These are phyloP conservation scores for Mellilla xanthometata DNA, from an alignment of 2,888 invertebrate genomes.

Conservation along the genomic window DNA sequence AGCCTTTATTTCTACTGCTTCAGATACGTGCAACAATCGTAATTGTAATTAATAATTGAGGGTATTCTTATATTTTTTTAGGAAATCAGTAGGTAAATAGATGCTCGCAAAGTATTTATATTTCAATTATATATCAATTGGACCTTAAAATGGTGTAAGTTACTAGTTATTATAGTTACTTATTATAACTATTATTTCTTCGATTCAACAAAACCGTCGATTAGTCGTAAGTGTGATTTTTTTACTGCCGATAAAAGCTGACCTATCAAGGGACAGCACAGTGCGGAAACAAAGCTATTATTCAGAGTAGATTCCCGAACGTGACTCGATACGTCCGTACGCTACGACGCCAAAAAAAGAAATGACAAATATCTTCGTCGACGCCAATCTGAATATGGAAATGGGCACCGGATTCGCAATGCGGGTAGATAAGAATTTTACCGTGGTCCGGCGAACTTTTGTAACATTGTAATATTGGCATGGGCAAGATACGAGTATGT, in stretches of 20 bases:
- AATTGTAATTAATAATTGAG: too few relatives aligned
- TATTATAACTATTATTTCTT: too few relatives aligned
- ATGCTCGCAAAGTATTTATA: too few relatives aligned
- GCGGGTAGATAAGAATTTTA: conserved; percentile 75
- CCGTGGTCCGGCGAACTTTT: conserved; percentile 50
- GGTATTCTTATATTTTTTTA: too few relatives aligned
- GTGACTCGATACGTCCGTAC: conserved; percentile 47
- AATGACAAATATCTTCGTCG: conserved; percentile 39
- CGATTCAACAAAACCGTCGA: not conserved
- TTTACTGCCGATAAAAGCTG: conserved; percentile 21
- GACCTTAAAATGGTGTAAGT: too few relatives aligned
- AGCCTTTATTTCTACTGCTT: too few relatives aligned
- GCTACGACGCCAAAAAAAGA: conserved; percentile 38
- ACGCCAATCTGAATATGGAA: conserved; percentile 73
- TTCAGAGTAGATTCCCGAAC: conserved; percentile 37
- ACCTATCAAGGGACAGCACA: conserved; percentile 33
- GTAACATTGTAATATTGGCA: conserved; percentile 47
- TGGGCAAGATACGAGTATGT: too few relatives aligned
- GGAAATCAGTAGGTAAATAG: too few relatives aligned
- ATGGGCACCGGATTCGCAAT: conserved; percentile 69
- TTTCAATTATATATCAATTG: too few relatives aligned
- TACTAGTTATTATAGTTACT: too few relatives aligned
- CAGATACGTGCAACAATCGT: too few relatives aligned
- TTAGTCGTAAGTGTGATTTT: conserved; percentile 11
- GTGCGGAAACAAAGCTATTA: conserved; percentile 47